These are phyloP conservation scores for Malacosoma neustria DNA, from an alignment of 2,888 invertebrate species.

Conservation along the genomic window DNA sequence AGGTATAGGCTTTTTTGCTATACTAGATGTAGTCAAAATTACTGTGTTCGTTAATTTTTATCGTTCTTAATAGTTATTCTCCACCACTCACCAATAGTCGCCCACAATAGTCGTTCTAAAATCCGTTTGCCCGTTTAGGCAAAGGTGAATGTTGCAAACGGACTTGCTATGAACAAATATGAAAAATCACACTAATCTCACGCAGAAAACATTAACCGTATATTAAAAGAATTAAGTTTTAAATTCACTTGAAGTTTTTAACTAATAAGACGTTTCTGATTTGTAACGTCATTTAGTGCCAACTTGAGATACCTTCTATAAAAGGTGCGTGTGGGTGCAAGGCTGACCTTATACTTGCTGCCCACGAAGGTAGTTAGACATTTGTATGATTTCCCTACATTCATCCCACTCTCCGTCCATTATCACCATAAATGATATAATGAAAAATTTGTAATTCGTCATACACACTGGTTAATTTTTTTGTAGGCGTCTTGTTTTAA, in stretches of 20 bases:
- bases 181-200: slow-evolving; percentile 10
- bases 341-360: slow-evolving; percentile 70
- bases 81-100: slow-evolving; percentile 26
- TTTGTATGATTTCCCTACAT: slow-evolving; percentile 62
- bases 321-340: slow-evolving; percentile 71
- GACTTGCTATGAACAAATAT: slow-evolving; percentile 24
- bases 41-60: too few relatives aligned
- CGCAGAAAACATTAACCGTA: slow-evolving; percentile 12
- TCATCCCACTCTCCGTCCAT: slow-evolving; percentile 50
- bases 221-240: slow-evolving; percentile 11
- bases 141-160: slow-evolving; percentile 71
- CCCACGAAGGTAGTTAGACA: slow-evolving; percentile 60
- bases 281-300: slow-evolving; percentile 32
- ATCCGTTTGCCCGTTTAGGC: slow-evolving; percentile 70
- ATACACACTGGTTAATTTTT: neutral
- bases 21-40: too few relatives aligned
- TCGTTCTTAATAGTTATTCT: neutral
- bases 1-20: too few relatives aligned
- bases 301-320: slow-evolving; percentile 51
- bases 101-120: slow-evolving; percentile 66
- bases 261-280: slow-evolving; percentile 20
- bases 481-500: too few relatives aligned
- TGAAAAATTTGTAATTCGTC: slow-evolving; percentile 9
- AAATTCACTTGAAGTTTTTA: slow-evolving; percentile 12
- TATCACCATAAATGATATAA: slow-evolving; percentile 41